These are phyloP conservation scores for Pseudomyrmex flavicornis DNA, from an alignment of 1,140 invertebrate species.

Conservation along the genomic window DNA sequence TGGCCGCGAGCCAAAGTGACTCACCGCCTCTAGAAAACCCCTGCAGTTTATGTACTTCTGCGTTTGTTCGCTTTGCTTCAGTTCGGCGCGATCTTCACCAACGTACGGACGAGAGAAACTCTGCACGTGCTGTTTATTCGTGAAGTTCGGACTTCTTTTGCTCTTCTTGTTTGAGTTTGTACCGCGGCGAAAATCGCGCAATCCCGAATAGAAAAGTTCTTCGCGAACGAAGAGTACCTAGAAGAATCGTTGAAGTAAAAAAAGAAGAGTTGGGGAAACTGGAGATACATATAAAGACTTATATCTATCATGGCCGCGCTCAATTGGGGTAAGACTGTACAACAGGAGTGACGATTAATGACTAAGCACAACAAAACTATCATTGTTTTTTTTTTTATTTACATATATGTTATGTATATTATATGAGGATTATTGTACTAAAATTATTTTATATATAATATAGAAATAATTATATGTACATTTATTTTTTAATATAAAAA, in stretches of 20 bases:
- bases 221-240: background rate
- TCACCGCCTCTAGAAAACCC: constrained; percentile 84
- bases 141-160: constrained; percentile 13
- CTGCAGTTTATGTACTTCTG: constrained; percentile 73
- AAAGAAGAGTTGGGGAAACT: background rate
- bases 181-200: constrained; percentile 4
- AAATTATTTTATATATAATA: background rate
- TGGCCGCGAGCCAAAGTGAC: constrained; percentile 81
- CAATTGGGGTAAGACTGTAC: constrained; percentile 30
- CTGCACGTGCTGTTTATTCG: constrained; percentile 7
- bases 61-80: constrained; percentile 74
- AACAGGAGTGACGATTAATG: background rate
- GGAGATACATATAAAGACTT: background rate
- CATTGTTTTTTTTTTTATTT: too few relatives aligned
- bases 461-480: background rate
- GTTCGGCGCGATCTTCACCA: constrained; percentile 79
- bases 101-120: constrained; percentile 50
- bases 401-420: background rate
- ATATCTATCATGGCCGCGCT: constrained; percentile 29
- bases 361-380: background rate
- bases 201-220: background rate
- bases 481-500: background rate
- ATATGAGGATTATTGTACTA: too few relatives aligned
- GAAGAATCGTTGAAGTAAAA: background rate
- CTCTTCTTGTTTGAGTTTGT: background rate